A percentile compares a stretch with the other conserved stretches of the same genome.
phyloP scores from a whole-genome alignment of 2,888 invertebrate species.

The Euzetes globulus region DNA sequence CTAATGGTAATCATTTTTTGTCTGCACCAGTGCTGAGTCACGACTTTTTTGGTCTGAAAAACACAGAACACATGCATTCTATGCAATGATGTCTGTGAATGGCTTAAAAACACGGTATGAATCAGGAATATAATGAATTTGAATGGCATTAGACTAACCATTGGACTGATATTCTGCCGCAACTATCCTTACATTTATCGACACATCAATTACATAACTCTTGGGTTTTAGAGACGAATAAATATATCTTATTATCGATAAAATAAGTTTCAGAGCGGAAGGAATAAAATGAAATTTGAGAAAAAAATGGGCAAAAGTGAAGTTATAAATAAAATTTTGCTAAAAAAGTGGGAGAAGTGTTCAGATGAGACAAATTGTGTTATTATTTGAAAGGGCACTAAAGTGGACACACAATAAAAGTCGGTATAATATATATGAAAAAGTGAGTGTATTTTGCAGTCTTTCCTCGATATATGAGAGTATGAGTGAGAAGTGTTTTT shows the following conservation, averaged over 20 bases:
- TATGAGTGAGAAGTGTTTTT: slow-evolving; percentile 7
- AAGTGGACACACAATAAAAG: slow-evolving; percentile 25
- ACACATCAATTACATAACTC: too few species aligned
- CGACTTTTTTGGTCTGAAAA: slow-evolving; percentile 17
- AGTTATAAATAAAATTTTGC: neutral
- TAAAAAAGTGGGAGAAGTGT: neutral
- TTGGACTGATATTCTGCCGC: too few species aligned
- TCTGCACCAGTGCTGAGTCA: slow-evolving; percentile 11
- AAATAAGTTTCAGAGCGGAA: too few species aligned
- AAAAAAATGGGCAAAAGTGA: neutral
- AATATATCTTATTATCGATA: too few species aligned
- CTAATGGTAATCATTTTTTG: slow-evolving; percentile 15
- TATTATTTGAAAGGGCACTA: neutral
- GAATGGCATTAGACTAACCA: too few species aligned
- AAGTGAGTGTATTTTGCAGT: neutral
- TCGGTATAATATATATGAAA: slow-evolving; percentile 14
- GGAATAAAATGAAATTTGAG: too few species aligned
- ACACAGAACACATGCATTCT: neutral
- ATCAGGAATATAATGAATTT: neutral
- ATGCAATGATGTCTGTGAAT: neutral
- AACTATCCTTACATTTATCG: too few species aligned
- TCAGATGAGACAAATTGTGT: slow-evolving; percentile 5
- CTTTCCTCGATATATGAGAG: neutral
- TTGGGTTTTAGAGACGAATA: too few species aligned
- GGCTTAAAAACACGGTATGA: slow-evolving; percentile 1